Evolutionary conservation across 2,888 invertebrate species (phyloP), one percentile per base, ranked within the genome.

Genomic region (Cyaniris semiargus): DNA sequence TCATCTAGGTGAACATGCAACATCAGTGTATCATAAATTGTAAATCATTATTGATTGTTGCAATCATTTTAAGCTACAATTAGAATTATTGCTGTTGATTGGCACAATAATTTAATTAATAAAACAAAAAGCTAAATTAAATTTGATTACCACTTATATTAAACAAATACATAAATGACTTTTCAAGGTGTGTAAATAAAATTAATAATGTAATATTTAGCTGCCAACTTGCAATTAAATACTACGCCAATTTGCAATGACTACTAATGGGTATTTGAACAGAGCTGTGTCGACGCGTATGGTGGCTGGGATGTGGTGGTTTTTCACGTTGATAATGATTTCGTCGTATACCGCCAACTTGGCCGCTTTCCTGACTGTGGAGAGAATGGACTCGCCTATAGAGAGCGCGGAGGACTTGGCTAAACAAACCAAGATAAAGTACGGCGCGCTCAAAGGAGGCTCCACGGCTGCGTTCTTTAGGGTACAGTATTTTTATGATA

Each of bases 281-380:
- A 97, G 97, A 91, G 97, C 98, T 70, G 96, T 97, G 18, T 97
- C 97, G 0, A 98, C 98, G 0, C 95, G 98, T 80, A 97, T 98
- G 96, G 96, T 98, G 13, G 97, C 97, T 2, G 98, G 98, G 58
- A 98, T 98, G 96, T 97, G 97, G 97, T 98, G 98, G 98, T 98
- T 98, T 90, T 98, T 98, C 90, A 98, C 98, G 0, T 93, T 98
- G 75, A 98, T 98, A 84, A 98, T 99, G 97, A 98, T 98, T 82
- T 98, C 98, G 0, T 98, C 98, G 8, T 99, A 99, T 90, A 99
- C 99, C 27, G 99, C 98, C 77, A 99, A 99, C 91, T 93, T 99
- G 84, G 98, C 98, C 74, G 98, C 98, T 10, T 98, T 98, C 87
- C 94, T 99, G 5, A 98, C 99, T 0, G 97, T 98, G 21, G 98